These are phyloP conservation scores for Notodonta dromedarius DNA, from an alignment of 2,888 invertebrate genomes.

Conservation along the genomic window DNA sequence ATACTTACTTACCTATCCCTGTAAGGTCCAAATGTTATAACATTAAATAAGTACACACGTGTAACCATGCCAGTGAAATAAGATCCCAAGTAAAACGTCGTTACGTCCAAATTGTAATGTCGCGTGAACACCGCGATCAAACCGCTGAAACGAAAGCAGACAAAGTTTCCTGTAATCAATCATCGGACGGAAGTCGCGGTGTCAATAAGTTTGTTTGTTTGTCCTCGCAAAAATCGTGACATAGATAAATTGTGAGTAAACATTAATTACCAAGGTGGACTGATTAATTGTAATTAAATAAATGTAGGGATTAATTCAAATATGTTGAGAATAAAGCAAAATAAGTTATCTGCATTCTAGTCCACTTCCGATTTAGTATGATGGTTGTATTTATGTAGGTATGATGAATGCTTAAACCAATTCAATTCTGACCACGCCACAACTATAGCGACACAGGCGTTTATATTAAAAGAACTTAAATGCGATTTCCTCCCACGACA, in stretches of 20 bases:
- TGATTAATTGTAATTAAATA: slow-evolving; percentile 40
- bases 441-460: no score
- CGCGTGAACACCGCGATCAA: slow-evolving; percentile 36
- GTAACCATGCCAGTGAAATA: not conserved
- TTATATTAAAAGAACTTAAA: not conserved
- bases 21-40: no score
- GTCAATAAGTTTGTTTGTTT: slow-evolving; percentile 48
- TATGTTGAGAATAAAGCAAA: not conserved
- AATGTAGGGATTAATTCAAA: slow-evolving; percentile 17
- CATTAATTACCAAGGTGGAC: slow-evolving; percentile 29
- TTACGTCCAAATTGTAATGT: slow-evolving; percentile 38
- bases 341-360: no score
- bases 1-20: no score
- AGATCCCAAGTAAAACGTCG: slow-evolving; percentile 14
- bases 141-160: slow-evolving; percentile 35
- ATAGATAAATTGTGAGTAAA: slow-evolving; percentile 45
- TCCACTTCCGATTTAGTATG: no score
- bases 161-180: slow-evolving; percentile 39
- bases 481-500: not conserved
- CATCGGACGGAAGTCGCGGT: slow-evolving; percentile 39
- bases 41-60: no score
- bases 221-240: slow-evolving; percentile 40
- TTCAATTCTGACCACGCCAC: no score
- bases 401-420: no score
- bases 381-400: no score